phyloP scores from a whole-genome alignment of 2,797 vertebrate genomes.

The Darevskia nairensis region DNA sequence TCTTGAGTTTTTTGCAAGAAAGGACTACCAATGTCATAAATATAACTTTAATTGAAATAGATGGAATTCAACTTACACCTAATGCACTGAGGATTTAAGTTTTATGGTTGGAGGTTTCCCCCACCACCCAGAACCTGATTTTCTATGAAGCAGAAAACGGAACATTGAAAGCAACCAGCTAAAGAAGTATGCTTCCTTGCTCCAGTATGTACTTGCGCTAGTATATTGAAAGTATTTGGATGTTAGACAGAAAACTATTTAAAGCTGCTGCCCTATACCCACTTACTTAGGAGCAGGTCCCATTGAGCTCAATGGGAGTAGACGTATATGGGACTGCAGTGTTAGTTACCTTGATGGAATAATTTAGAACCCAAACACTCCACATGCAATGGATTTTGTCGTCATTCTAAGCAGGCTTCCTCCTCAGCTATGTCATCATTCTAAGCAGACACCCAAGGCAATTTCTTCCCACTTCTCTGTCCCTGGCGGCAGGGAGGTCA shows the following conservation, averaged over 20 bases:
- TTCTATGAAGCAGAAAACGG: not conserved
- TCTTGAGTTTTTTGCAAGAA: not conserved
- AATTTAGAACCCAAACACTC: not conserved
- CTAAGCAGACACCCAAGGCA: no score
- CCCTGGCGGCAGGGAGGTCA: not conserved
- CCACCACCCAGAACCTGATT: not conserved
- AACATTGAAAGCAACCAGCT: not conserved
- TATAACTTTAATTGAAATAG: not conserved
- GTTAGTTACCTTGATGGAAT: not conserved
- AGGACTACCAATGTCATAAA: not conserved
- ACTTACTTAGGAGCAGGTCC: not conserved
- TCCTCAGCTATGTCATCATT: not conserved
- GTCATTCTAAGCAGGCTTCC: not conserved
- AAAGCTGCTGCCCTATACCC: not conserved
- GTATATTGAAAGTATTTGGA: no score
- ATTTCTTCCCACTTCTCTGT: not conserved
- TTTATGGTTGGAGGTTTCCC: not conserved
- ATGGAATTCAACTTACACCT: not conserved
- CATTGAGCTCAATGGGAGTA: not conserved
- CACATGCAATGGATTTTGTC: not conserved
- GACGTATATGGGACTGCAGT: not conserved
- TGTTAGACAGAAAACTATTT: not conserved
- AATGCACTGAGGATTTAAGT: not conserved
- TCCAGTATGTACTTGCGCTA: not conserved
- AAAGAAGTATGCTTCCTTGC: not conserved